Base-by-base conservation (phyloP, 2,113 vertebrate genomes). In the Ancistrus triradiatus region DNA sequence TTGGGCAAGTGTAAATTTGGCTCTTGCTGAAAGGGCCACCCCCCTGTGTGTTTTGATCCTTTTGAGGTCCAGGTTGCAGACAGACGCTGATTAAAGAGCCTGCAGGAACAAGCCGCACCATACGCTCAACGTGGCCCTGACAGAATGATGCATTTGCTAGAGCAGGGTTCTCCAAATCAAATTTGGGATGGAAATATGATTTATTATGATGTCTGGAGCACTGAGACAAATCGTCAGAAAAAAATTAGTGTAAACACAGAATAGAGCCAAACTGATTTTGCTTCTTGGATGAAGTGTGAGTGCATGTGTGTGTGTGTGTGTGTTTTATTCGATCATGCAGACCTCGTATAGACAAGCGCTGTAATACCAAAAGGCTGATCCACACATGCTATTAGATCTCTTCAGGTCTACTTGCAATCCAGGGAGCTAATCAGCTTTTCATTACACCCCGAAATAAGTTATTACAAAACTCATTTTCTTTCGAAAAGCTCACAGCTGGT, bases 401-500 rank as follows among this genome's bases (percentile, higher is more conserved):
- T 68, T 44, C 10, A 18, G 38, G 40, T 42, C 18, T 31, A 53
- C 46, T 63, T 24, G 17, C 24, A 62, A 55, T 50, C 6, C 22
- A 66, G 57, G 61, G 63, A 60, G 47, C 63, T 70, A 68, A 71
- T 40, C 27, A 49, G 38, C 62, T 60, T 69, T 70, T 77, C 56
- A 47, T 52, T 56, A 49, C 62, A 60, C 78, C 72, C 76, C 58
- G 82, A 62, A 58, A 81, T 76, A 81, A 72, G 70, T 78, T 85
- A 81, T 87, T 84, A 80, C 40, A 67, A 72, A 15, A 58, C 66
- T 69, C 72, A 72, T 69, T 77, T 76, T 76, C 76, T 63, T 70
- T 66, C 66, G 69, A 77, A 71, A 72, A 74, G 68, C 59, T 66
- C 67, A 69, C 69, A 71, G 51, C 61, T 68, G 68, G 68, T 40